These are phyloP conservation scores for Meta bourneti DNA, from an alignment of 2,888 invertebrate genomes.

Conservation along the genomic window DNA sequence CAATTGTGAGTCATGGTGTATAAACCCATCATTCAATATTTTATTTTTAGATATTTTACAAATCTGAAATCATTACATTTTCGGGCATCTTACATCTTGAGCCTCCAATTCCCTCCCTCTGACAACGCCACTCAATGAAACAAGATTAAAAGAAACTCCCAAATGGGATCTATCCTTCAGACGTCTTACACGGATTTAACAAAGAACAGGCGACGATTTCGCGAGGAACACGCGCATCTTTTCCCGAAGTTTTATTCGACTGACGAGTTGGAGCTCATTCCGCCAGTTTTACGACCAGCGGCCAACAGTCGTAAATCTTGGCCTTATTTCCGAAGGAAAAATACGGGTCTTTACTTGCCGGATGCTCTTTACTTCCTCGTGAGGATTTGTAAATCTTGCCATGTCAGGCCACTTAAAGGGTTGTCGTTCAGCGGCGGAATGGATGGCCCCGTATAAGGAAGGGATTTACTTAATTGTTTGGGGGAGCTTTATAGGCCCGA, in stretches of 20 bases:
- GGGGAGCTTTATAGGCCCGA: not conserved
- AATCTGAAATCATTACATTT: too few relatives aligned
- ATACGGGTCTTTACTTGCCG: not conserved
- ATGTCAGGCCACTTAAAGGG: not conserved
- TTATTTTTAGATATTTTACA: too few relatives aligned
- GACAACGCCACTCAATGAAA: too few relatives aligned
- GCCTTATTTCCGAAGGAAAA: not conserved
- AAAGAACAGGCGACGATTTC: too few relatives aligned
- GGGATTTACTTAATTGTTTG: slow-evolving; percentile 16
- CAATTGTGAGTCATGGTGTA: too few relatives aligned
- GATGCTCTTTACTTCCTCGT: slow-evolving; percentile 12
- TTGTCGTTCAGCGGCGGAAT: not conserved
- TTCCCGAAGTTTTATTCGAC: not conserved
- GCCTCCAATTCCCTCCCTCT: too few relatives aligned
- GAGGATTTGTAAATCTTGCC: slow-evolving; percentile 26
- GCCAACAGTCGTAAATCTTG: slow-evolving; percentile 25
- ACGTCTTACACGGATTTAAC: too few relatives aligned
- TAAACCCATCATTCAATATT: too few relatives aligned
- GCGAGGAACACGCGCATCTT: too few relatives aligned
- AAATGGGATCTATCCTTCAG: too few relatives aligned
- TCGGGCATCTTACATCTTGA: too few relatives aligned
- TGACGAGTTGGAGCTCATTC: not conserved
- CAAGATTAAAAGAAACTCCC: too few relatives aligned
- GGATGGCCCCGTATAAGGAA: slow-evolving; percentile 10
- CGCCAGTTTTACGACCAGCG: not conserved